Percentiles rank a stretch among this genome's conserved stretches.
These are phyloP conservation scores for Syngnathus floridae DNA, from an alignment of 2,113 vertebrate species.

Conservation along the genomic window DNA sequence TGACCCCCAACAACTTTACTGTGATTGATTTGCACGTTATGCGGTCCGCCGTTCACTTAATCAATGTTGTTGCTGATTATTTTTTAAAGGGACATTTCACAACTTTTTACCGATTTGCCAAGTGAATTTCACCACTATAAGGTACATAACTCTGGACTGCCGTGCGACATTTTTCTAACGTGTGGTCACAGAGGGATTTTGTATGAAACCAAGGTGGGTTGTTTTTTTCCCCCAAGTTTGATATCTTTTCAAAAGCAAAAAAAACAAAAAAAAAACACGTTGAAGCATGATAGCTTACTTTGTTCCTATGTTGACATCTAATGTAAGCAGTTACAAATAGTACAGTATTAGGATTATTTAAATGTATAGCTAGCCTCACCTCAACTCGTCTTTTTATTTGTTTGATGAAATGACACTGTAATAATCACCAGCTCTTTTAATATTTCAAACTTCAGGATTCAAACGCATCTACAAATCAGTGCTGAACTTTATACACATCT, in stretches of 20 bases:
- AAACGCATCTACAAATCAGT: conserved; percentile 98
- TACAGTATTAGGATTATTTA: conserved; percentile 93
- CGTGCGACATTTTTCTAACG: conserved; percentile 65
- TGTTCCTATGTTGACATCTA: conserved; percentile 92
- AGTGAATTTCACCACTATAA: conserved; percentile 76
- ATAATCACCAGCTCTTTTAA: conserved; percentile 87
- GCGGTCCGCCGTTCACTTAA: conserved; percentile 71
- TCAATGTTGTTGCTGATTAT: conserved; percentile 58
- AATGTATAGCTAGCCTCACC: conserved; percentile 96
- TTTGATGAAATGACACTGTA: conserved; percentile 56
- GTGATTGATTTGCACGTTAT: conserved; percentile 86
- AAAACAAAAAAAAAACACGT: conserved; percentile 58
- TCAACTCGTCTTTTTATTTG: conserved; percentile 84
- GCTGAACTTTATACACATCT: conserved; percentile 86
- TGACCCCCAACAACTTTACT: conserved; percentile 74
- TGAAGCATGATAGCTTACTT: conserved; percentile 82
- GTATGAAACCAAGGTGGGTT: conserved; percentile 82
- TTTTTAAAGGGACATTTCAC: conserved; percentile 71
- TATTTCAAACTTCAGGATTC: conserved; percentile 95
- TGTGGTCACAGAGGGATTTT: conserved; percentile 66
- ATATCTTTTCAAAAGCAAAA: conserved; percentile 84
- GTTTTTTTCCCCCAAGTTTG: conserved; percentile 80
- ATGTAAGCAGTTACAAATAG: conserved; percentile 85
- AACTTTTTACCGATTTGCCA: conserved; percentile 67
- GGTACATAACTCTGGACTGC: conserved; percentile 71